Evolutionary conservation across 2,888 invertebrate genomes (phyloP).

Genomic region (Diloba caeruleocephala): DNA sequence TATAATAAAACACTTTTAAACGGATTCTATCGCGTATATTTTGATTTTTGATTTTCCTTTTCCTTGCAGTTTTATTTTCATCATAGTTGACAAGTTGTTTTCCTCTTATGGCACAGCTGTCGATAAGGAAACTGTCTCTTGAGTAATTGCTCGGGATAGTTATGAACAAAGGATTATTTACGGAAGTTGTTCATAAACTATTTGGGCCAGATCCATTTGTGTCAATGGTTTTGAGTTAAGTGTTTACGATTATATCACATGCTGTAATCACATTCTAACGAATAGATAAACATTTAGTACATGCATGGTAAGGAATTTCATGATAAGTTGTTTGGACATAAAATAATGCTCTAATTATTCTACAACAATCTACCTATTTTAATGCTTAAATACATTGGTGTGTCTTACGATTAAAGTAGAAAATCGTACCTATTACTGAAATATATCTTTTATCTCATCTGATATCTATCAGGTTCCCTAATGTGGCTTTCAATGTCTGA

Average conservation of each 20-base stretch:
- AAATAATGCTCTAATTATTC: too few relatives aligned
- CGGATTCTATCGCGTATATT: too few relatives aligned
- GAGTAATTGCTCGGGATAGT: slow-evolving; percentile 1
- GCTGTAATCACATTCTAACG: slow-evolving; percentile 38
- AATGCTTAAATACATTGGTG: too few relatives aligned
- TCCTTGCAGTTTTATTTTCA: too few relatives aligned
- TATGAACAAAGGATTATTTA: slow-evolving; percentile 18
- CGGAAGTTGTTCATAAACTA: slow-evolving; percentile 10
- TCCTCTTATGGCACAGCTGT: slow-evolving; percentile 6
- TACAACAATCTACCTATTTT: too few relatives aligned
- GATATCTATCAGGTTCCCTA: too few relatives aligned
- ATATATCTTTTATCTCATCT: too few relatives aligned
- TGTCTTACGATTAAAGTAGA: too few relatives aligned
- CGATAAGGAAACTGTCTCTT: background rate
- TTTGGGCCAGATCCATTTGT: slow-evolving; percentile 26
- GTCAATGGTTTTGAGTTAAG: slow-evolving; percentile 51
- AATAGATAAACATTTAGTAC: slow-evolving; percentile 33
- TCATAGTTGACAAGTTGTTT: background rate
- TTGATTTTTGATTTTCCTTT: too few relatives aligned
- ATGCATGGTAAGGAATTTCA: slow-evolving; percentile 4
- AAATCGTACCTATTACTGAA: too few relatives aligned
- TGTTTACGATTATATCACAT: slow-evolving; percentile 32
- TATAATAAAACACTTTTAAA: too few relatives aligned
- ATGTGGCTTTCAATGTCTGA: background rate
- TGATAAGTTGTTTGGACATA: slow-evolving; percentile 6